Percentiles rank a stretch among this genome's conserved stretches.
phyloP scores from a whole-genome alignment of 2,888 invertebrate genomes.

The Xanthia togata region DNA sequence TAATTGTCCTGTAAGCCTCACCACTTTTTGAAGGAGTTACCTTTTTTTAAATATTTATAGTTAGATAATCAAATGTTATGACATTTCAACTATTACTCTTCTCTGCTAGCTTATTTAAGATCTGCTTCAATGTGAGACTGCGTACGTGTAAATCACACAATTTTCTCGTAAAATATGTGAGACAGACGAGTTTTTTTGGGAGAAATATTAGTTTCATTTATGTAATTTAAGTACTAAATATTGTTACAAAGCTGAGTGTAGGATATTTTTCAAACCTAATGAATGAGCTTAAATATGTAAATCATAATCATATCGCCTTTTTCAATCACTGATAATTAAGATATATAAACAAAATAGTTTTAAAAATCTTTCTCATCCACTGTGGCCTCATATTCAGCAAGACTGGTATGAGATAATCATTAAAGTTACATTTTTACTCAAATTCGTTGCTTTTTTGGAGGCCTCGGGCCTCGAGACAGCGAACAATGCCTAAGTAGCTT shows the following conservation, averaged over 20 bases:
- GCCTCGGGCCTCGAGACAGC: background rate
- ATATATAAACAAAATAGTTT: background rate
- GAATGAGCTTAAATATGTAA: background rate
- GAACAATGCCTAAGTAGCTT: background rate
- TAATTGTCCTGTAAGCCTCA: background rate
- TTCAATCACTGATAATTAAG: background rate
- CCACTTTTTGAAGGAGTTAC: background rate
- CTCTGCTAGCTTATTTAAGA: constrained; percentile 36
- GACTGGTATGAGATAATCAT: constrained; percentile 22
- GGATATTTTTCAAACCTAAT: constrained; percentile 4
- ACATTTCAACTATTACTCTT: constrained; percentile 20
- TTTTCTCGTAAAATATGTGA: background rate
- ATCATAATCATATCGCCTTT: background rate
- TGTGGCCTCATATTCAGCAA: constrained; percentile 38
- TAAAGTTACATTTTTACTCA: background rate
- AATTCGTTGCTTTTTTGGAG: constrained; percentile 11
- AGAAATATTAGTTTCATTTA: background rate
- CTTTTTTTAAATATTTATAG: constrained; percentile 15
- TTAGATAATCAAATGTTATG: constrained; percentile 22
- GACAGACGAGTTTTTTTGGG: background rate
- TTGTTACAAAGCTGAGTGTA: background rate
- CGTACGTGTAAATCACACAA: constrained; percentile 12
- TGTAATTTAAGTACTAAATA: constrained; percentile 1
- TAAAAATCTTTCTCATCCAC: background rate
- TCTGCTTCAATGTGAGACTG: constrained; percentile 18